Base-by-base conservation (phyloP, 2,797 vertebrate genomes). In the Spatula clypeata region DNA sequence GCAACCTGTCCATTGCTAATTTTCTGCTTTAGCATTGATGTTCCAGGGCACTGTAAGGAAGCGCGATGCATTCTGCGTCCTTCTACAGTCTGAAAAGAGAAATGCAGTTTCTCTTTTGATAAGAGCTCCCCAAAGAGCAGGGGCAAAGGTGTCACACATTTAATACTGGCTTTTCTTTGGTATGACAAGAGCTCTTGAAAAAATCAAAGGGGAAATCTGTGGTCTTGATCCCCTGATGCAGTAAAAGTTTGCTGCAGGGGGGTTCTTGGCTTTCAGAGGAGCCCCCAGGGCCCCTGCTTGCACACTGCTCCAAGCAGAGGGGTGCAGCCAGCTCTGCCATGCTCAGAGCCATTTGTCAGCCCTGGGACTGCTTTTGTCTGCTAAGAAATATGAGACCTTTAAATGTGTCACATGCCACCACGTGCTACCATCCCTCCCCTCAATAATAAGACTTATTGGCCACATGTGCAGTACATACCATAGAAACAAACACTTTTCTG, bases 101-200 rank as follows among this genome's bases (percentile, higher is more conserved):
- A 90, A 75, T 45, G 24, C 3, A 0, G 62, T 79, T 60, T 65
- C 76, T 90, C 11, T 42, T 73, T 51, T 1, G 24, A 40, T 79
- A 90, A 81, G 79, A 88, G 18, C 34, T 90, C n/a, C 70, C 45
- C 54, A 81, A 90, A 92, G 55, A 55, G 51, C 60, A 62, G 38
- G 44, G 58, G 29, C 73, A 94, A 95, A 96, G 73, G 76, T 75
- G 83, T 76, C 73, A 90, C 70, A 65, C 38, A 81, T 79, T 92
- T 88, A 88, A 26, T 31, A 64, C 70, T 81, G 83, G 9, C 31
- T 92, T 94, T 93, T 64, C 86, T 94, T 94, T 81, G 93, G 90
- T 88, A 93, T 92, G 83, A 83, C 70, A 93, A 93, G 92, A 90
- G 93, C 88, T 84, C 94, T 96, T 94, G 80, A 95, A 93, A 96